These are phyloP conservation scores for Aepyceros melampus DNA, from an alignment of 2,113 vertebrate species.

Conservation along the genomic window DNA sequence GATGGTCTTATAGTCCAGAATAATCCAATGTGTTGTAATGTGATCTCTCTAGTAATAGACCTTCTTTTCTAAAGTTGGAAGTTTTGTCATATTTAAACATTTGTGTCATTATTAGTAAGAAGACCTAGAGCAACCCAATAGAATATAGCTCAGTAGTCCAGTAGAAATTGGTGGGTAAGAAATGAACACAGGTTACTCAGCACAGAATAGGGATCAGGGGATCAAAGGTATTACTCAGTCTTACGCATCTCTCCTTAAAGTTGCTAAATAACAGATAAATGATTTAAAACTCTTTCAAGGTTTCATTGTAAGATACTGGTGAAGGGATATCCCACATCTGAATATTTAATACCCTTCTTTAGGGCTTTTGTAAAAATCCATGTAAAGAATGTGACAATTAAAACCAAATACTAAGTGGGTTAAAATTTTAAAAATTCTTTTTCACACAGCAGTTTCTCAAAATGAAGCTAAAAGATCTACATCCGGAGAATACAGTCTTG, in stretches of 20 bases:
- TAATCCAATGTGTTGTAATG: background rate
- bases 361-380: background rate
- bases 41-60: background rate
- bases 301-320: background rate
- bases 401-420: background rate
- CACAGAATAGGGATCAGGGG: background rate
- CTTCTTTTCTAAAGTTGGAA: background rate
- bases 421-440: constrained; percentile 38
- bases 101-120: background rate
- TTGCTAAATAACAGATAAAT: background rate
- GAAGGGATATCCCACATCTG: background rate
- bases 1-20: background rate
- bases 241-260: background rate
- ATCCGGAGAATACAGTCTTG: background rate
- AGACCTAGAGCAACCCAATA: background rate
- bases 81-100: background rate
- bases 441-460: constrained; percentile 52
- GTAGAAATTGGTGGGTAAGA: background rate
- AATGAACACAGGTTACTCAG: background rate
- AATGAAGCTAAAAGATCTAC: constrained; percentile 46
- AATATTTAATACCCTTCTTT: background rate
- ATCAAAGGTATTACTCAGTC: background rate
- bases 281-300: background rate
- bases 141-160: background rate
- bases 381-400: background rate